Conservation (phyloP, 2,113 vertebrate species). For the Pituophis catenifer region DNA sequence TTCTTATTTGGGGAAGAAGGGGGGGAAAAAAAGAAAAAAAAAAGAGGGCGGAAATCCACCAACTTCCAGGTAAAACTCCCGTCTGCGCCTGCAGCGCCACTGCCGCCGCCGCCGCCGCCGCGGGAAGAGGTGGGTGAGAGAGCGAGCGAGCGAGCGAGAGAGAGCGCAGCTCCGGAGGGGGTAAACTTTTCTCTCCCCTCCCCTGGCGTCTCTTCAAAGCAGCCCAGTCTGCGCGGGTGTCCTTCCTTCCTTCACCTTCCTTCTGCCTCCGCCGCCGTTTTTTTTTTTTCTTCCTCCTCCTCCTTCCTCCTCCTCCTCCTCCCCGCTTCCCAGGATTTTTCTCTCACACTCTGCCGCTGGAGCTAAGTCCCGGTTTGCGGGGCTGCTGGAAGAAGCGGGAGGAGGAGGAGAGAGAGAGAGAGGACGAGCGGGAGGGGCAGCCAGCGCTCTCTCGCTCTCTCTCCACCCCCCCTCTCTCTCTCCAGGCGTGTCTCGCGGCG, state of each 20-base stretch:
- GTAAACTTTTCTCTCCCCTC: constrained; percentile 48
- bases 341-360: neutral
- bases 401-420: constrained; percentile 8
- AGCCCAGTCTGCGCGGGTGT: neutral
- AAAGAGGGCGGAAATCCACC: neutral
- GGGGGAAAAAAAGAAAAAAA: too few relatives aligned
- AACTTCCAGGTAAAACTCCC: constrained; percentile 43
- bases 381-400: constrained; percentile 41
- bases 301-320: neutral
- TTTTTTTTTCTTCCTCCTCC: neutral
- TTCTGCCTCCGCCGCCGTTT: neutral
- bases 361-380: constrained; percentile 51
- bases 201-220: neutral
- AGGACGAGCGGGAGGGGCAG: constrained; percentile 21
- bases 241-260: constrained; percentile 12
- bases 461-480: constrained; percentile 14
- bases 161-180: neutral
- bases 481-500: constrained; percentile 52
- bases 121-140: constrained; percentile 3
- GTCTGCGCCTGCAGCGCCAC: constrained; percentile 19
- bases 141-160: too few relatives aligned
- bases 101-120: neutral
- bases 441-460: neutral
- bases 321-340: neutral
- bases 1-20: neutral